Evolutionary conservation across 2,797 vertebrate species (phyloP).

Genomic region (Luscinia luscinia): DNA sequence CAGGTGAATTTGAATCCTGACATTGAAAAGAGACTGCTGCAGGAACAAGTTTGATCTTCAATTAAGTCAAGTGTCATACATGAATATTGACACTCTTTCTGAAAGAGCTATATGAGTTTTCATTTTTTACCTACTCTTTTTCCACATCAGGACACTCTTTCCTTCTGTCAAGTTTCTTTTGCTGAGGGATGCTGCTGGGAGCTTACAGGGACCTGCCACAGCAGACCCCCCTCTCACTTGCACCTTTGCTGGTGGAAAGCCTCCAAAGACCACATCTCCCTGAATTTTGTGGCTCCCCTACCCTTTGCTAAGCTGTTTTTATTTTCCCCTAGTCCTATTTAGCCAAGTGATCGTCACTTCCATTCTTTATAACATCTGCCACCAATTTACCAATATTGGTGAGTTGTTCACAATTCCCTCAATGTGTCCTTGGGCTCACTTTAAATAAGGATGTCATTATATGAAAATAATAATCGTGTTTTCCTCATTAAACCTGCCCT

Average conservation of each 20-base stretch:
- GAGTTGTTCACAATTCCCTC: background rate
- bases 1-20: background rate
- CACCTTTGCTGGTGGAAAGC: rapidly evolving
- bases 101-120: background rate
- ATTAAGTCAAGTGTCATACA: background rate
- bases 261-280: background rate
- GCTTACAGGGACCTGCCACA: background rate
- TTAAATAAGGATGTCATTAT: background rate
- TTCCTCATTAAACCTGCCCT: background rate
- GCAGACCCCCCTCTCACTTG: rapidly evolving
- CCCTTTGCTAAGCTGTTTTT: background rate
- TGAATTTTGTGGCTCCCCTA: background rate
- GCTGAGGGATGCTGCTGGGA: background rate
- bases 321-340: background rate
- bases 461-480: background rate
- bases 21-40: background rate
- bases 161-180: background rate
- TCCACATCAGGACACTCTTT: background rate
- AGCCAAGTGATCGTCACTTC: background rate
- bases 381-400: background rate
- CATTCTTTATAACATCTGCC: background rate
- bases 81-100: background rate
- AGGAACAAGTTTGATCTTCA: background rate
- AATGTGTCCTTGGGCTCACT: background rate
- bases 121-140: background rate